Evolutionary conservation across 2,113 vertebrate genomes (phyloP).

Genomic region (Helogale parvula): DNA sequence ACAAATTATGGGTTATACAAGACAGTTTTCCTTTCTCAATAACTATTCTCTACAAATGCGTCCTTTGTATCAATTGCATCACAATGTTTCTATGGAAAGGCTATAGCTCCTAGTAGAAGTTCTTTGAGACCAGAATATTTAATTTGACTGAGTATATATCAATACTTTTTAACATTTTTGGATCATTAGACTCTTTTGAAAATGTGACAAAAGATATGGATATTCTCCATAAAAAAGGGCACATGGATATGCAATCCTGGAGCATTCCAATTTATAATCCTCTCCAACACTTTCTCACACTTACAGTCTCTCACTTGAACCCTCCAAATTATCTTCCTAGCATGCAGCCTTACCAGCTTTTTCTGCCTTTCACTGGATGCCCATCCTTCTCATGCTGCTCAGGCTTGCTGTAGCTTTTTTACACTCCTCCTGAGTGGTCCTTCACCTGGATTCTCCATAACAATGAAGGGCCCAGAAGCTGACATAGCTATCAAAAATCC

Average conservation of each 20-base stretch:
- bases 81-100: neutral
- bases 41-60: neutral
- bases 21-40: neutral
- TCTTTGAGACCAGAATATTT: slow-evolving; percentile 21
- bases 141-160: neutral
- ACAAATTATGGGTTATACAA: neutral
- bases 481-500: neutral
- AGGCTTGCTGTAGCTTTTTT: neutral
- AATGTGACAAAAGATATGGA: neutral
- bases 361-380: neutral
- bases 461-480: neutral
- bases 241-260: neutral
- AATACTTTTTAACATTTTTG: neutral
- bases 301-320: neutral
- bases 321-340: neutral
- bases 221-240: neutral
- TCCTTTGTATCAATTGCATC: neutral
- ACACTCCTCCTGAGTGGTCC: neutral
- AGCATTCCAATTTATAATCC: neutral
- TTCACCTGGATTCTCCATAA: neutral
- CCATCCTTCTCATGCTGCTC: neutral
- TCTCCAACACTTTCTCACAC: neutral
- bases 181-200: neutral
- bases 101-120: neutral
- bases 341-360: neutral